phyloP scores from a whole-genome alignment of 2,888 invertebrate species.

The Eubasilissa splendida region DNA sequence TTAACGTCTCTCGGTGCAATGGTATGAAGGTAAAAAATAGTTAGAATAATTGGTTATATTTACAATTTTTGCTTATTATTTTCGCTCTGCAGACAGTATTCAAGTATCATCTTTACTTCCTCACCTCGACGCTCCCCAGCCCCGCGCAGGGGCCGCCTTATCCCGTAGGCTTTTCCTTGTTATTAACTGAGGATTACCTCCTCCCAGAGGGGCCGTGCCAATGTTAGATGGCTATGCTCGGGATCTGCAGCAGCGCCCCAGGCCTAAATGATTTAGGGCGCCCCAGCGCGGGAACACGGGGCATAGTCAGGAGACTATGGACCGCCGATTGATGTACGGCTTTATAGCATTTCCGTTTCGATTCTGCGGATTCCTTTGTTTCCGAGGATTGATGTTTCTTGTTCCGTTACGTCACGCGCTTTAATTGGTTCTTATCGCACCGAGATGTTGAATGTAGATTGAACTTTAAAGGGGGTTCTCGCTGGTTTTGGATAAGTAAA shows the following conservation, averaged over 20 bases:
- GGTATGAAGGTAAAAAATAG: no score
- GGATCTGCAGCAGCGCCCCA: constrained; percentile 38
- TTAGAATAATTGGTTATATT: not conserved
- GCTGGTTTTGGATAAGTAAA: no score
- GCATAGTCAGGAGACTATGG: constrained; percentile 40
- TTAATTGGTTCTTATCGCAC: constrained; percentile 36
- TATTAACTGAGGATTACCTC: constrained; percentile 58
- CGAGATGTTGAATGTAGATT: constrained; percentile 3
- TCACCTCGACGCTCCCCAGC: constrained; percentile 15
- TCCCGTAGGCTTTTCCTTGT: constrained; percentile 54
- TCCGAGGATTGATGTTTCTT: constrained; percentile 40
- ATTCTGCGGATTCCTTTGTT: constrained; percentile 37
- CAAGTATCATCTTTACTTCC: constrained; percentile 30
- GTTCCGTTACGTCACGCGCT: constrained; percentile 32
- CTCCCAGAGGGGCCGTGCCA: constrained; percentile 48
- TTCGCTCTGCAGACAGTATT: constrained; percentile 27
- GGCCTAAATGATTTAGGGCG: constrained; percentile 53
- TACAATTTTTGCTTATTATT: constrained; percentile 5
- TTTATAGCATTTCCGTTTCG: constrained; percentile 37
- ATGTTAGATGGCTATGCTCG: constrained; percentile 31
- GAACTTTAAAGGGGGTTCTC: not conserved
- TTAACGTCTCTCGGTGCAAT: no score
- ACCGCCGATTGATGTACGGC: constrained; percentile 47
- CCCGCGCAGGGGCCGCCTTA: constrained; percentile 22
- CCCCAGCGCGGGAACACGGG: constrained; percentile 7